A percentile compares a stretch with the other conserved stretches of the same genome.
These are phyloP conservation scores for Laterallus jamaicensis DNA, from an alignment of 2,113 vertebrate genomes.

Conservation along the genomic window DNA sequence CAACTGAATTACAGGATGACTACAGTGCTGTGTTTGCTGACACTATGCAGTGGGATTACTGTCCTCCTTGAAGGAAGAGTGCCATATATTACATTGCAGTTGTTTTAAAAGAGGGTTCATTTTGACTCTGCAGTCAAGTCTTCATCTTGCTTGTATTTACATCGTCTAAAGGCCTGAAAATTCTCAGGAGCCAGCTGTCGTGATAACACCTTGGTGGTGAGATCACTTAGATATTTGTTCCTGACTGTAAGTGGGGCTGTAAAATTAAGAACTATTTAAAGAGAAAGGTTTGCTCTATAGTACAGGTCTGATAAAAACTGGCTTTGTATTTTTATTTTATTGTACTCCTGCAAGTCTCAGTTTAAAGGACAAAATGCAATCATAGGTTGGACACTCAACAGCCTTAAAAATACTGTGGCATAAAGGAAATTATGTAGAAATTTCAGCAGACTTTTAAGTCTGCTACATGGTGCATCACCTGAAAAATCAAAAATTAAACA, in stretches of 20 bases:
- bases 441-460: background rate
- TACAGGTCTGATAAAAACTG: background rate
- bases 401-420: background rate
- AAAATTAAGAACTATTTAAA: background rate
- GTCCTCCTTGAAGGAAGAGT: background rate
- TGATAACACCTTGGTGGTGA: accelerated
- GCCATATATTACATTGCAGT: background rate
- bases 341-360: background rate
- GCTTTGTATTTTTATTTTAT: background rate
- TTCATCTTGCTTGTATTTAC: background rate
- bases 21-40: slow-evolving; percentile 22
- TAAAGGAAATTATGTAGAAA: background rate
- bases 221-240: background rate
- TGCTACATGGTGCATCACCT: background rate
- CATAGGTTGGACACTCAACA: background rate
- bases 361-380: background rate
- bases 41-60: background rate
- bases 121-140: background rate
- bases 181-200: background rate
- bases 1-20: slow-evolving; percentile 19
- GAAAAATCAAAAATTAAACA: background rate
- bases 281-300: background rate
- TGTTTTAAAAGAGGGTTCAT: background rate
- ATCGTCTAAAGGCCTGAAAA: background rate
- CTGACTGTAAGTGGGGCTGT: background rate